Base-by-base conservation (phyloP, 2,888 invertebrate genomes). In the Sphinx pinastri region DNA sequence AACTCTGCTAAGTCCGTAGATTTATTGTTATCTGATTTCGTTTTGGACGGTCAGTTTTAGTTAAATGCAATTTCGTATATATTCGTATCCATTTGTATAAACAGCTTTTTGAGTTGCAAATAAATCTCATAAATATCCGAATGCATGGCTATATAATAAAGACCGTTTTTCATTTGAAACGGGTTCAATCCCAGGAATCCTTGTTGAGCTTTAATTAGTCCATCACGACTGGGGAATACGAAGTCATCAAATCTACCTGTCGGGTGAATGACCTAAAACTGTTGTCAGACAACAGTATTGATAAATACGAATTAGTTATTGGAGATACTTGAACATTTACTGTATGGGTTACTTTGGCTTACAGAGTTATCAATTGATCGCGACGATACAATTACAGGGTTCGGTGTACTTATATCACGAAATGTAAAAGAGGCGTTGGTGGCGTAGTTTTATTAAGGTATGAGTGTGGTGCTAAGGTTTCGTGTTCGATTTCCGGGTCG, bases 161-260 rank as follows among this genome's bases (percentile, higher is more conserved):
- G 19, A 55, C 11, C 11, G 19, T 16, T 16, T 55, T 19, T 19
- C 55, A 19, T 55, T 55, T 10, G 55, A 1, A 38, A 8, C 38
- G 8, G 38, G 38, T 38, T 38, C 38, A 8, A 38, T 38, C 38
- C 38, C 38, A 38, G 38, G 5, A 38, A 38, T 38, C 8, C 38
- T 38, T 7, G 38, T 38, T 38, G 38, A 38, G 38, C 63, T 49
- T 63, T 63, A 19, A 63, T 63, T 63, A 63, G 63, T 63, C 19
- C 63, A 63, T 63, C 19, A 63, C 49, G 19, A 19, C 13, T 63
- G 49, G 63, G 13, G 16, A 47, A 63, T 45, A 63, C 63, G 47
- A 63, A 16, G 63, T 63, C 45, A 47, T 63, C 49, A 63, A 49
- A 12, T 16, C 63, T 63, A 49, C 49, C 13, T 63, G 31, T 63